A percentile compares a stretch with the other conserved stretches of the same genome.
Evolutionary conservation across 2,113 vertebrate species (phyloP).

Genomic region (Arizona elegans): DNA sequence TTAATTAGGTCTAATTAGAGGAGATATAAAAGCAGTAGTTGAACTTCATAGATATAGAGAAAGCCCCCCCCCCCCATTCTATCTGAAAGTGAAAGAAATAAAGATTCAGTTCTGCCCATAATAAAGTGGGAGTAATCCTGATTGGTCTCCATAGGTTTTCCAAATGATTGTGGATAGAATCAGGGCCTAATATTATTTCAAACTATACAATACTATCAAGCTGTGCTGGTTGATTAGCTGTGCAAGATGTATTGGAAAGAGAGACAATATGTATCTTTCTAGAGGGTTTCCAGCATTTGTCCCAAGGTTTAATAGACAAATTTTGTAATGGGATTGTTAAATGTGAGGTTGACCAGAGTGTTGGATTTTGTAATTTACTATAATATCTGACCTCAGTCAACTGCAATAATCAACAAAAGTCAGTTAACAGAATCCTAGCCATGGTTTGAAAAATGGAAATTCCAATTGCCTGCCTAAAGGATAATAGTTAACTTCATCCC

Average conservation of each 20-base stretch:
- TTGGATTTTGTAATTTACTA: background rate
- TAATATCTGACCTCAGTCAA: background rate
- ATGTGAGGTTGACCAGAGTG: background rate
- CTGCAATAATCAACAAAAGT: background rate
- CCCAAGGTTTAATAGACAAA: too few relatives aligned
- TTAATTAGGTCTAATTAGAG: background rate
- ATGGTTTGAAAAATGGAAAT: background rate
- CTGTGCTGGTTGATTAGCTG: background rate
- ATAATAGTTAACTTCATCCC: background rate
- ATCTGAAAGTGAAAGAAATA: background rate
- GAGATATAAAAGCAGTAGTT: background rate
- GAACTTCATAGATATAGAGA: too few relatives aligned
- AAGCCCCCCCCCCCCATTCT: background rate
- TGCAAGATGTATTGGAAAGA: background rate
- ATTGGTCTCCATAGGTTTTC: background rate
- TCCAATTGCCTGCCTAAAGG: background rate
- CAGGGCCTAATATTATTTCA: background rate
- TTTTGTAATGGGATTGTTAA: background rate
- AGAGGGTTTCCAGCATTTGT: background rate
- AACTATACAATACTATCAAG: background rate
- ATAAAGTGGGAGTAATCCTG: background rate
- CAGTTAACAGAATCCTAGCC: background rate
- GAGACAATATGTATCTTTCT: background rate
- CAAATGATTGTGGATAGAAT: background rate
- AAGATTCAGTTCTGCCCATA: background rate